A percentile compares a stretch with the other conserved stretches of the same genome.
Conservation (phyloP, 2,888 invertebrate species). For the Unio delphinus region DNA sequence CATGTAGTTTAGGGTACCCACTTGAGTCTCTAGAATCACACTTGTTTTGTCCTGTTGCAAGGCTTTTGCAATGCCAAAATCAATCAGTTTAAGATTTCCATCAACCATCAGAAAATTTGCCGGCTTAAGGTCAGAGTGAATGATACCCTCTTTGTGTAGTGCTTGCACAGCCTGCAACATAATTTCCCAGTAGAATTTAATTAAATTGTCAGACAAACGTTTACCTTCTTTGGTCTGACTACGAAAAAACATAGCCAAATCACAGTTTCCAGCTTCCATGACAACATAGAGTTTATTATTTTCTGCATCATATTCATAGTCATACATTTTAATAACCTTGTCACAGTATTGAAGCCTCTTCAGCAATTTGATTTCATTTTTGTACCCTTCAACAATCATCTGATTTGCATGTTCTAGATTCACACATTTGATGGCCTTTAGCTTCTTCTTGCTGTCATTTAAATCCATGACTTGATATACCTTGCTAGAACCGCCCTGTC, state of each 20-base stretch:
- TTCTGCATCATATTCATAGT: constrained; percentile 82
- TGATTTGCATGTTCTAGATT: constrained; percentile 81
- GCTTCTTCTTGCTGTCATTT: constrained; percentile 72
- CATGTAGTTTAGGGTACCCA: constrained; percentile 94
- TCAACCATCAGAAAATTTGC: constrained; percentile 93
- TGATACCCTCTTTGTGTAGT: constrained; percentile 92
- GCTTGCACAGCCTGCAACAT: constrained; percentile 93
- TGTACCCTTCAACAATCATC: constrained; percentile 82
- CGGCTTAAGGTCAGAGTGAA: constrained; percentile 97
- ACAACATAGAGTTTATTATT: constrained; percentile 82
- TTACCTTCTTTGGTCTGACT: constrained; percentile 45
- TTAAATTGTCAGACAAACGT: constrained; percentile 81
- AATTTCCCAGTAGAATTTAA: constrained; percentile 92
- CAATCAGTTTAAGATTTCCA: constrained; percentile 92
- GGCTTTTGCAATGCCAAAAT: constrained; percentile 93
- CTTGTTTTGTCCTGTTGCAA: constrained; percentile 91
- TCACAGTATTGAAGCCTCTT: constrained; percentile 85
- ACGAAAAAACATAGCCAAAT: constrained; percentile 81
- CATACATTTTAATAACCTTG: constrained; percentile 87
- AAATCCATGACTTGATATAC: constrained; percentile 78
- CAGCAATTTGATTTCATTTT: constrained; percentile 90
- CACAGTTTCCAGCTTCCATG: constrained; percentile 93
- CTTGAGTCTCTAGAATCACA: constrained; percentile 81
- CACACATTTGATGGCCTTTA: constrained; percentile 88
- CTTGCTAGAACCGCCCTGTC: constrained; percentile 91